Base-by-base conservation (phyloP, 2,797 vertebrate species). In the Acestrorhynchus altus region DNA sequence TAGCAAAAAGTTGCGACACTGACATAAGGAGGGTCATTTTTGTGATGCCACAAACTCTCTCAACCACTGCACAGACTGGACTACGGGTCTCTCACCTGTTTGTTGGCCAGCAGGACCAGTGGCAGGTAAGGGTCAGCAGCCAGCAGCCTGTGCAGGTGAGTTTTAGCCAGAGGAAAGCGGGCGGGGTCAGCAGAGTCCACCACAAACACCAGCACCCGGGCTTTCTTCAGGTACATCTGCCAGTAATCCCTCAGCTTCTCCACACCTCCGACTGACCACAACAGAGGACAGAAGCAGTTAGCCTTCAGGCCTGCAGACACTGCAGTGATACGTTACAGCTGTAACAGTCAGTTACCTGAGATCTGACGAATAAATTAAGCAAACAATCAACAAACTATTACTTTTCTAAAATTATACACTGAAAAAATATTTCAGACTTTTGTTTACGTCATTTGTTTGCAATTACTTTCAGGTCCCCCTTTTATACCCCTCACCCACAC, bases 31-130 rank as follows among this genome's bases (percentile, higher is more conserved):
- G n/a, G n/a, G n/a, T n/a, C n/a, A n/a, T n/a, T n/a, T n/a, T n/a
- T n/a, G n/a, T n/a, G n/a, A n/a, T n/a, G n/a, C n/a, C n/a, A n/a
- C n/a, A n/a, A n/a, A n/a, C n/a, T n/a, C n/a, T n/a, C n/a, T n/a
- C n/a, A n/a, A 3, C 5, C 39, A 10, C 28, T 24, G 40, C 12
- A 15, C 12, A 15, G 20, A 10, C 3, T 65, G 71, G 16, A 35
- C 84, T 56, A 47, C 40, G 64, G 60, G 78, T 63, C 72, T 10
- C 90, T 92, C 92, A 98, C 98, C 96, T 98, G 97, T 85, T 99
- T 99, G 93, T 98, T 96, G 90, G 95, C 96, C 84, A 99, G 94
- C 12, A 99, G 89, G 86, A 99, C 94, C 44, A 99, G 80, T 0
- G 97, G 96, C 78, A 99, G 92, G 26, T 40, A 51, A 28, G 96